Base-by-base conservation (phyloP, 2,113 vertebrate species). In the Gallinago undulata region DNA sequence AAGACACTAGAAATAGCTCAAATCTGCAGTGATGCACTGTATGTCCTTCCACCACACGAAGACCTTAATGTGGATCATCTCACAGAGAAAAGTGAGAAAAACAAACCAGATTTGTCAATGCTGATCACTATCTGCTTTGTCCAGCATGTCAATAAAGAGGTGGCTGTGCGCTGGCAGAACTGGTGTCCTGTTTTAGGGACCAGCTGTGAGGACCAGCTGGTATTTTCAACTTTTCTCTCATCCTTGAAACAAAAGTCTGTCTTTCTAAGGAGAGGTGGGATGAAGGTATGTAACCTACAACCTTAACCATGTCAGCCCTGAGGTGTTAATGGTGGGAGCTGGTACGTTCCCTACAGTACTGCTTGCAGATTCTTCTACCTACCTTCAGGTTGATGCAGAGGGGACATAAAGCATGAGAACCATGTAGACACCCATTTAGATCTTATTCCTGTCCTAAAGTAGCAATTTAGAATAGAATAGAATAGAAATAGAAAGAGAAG, bases 71-170 rank as follows among this genome's bases (percentile, higher is more conserved):
- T 27, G 59, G 59, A n/a, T 30, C 73, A 35, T 28, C 59, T 60
- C 66, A 41, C 2, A 10, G 60, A 27, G 51, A 30, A 21, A 67
- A 60, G n/a, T 3, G 10, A 68, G 80, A 47, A 73, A 53, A 78
- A 23, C 67, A 84, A 55, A 10, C 19, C 30, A 43, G 56, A 13
- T 51, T 55, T 57, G 28, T 66, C 51, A 31, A 13, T 66, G 53
- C 51, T 33, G 39, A 59, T 31, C 25, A 5, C n/a, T 73, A 6
- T 6, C 39, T 17, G 9, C 60, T 27, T 47, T 25, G 30, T 48
- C 45, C 60, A 73, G 27, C 0, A 0, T 12, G 50, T 53, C 3
- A 0, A 39, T 31, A 41, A n/a, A 53, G 59, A 41, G 7, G 13
- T 17, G 39, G 21, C n/a, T 7, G 5, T 23, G 25, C 2, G 2